Conservation (phyloP, 2,113 vertebrate genomes). For the Holacanthus passer region DNA sequence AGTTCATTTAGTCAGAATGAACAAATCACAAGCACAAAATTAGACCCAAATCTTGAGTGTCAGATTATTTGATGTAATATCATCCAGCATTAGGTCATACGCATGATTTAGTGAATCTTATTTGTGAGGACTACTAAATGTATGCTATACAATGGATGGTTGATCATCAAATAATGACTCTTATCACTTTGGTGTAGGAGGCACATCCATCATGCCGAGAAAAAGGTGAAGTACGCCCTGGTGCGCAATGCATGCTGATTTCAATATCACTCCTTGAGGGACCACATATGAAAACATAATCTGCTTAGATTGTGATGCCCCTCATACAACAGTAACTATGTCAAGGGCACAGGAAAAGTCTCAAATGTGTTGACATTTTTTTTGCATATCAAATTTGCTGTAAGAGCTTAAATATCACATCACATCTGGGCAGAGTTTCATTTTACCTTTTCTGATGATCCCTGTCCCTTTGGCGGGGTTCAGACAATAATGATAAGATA, state of each 20-base stretch:
- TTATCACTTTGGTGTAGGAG: slow-evolving; percentile 73
- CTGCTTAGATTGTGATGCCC: slow-evolving; percentile 62
- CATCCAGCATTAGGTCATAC: slow-evolving; percentile 20
- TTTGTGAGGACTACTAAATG: slow-evolving; percentile 66
- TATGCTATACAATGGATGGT: slow-evolving; percentile 73
- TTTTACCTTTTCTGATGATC: slow-evolving; percentile 33
- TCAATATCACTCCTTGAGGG: slow-evolving; percentile 67
- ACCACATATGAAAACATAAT: slow-evolving; percentile 75
- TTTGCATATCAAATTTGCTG: slow-evolving; percentile 67
- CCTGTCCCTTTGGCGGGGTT: neutral
- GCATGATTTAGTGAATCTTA: slow-evolving; percentile 58
- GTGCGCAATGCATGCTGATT: slow-evolving; percentile 76
- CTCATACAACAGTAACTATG: slow-evolving; percentile 53
- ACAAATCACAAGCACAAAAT: slow-evolving; percentile 24
- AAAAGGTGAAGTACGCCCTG: slow-evolving; percentile 69
- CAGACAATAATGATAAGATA: slow-evolving; percentile 27
- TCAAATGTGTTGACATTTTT: slow-evolving; percentile 62
- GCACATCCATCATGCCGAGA: slow-evolving; percentile 79
- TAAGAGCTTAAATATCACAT: slow-evolving; percentile 37
- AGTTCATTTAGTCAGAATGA: neutral
- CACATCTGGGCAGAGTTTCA: neutral
- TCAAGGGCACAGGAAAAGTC: slow-evolving; percentile 71
- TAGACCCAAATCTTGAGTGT: slow-evolving; percentile 18
- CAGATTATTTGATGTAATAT: slow-evolving; percentile 32
- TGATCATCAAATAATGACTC: slow-evolving; percentile 84